Conservation (phyloP, 30 jellyfish, hydroid and myxozoan species). For the Hydractinia echinata region DNA sequence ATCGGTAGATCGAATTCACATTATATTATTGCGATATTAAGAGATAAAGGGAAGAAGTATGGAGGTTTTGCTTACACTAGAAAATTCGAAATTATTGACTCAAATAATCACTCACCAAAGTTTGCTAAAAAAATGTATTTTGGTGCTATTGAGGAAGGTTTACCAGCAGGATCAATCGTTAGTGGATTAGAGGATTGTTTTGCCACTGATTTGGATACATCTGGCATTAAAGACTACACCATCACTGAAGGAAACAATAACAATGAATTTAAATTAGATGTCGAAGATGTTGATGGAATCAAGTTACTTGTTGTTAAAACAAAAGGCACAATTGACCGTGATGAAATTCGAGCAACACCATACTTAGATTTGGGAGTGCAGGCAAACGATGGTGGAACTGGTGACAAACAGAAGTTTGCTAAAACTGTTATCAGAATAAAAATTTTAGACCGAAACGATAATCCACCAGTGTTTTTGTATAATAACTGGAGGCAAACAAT, state of each 20-base stretch:
- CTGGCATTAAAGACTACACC: constrained; percentile 49
- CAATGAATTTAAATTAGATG: constrained; percentile 52
- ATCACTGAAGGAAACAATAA: constrained; percentile 59
- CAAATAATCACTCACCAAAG: constrained; percentile 72
- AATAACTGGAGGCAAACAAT: constrained; percentile 66
- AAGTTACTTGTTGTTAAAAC: constrained; percentile 70
- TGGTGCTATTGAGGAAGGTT: constrained; percentile 78
- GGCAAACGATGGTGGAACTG: constrained; percentile 90
- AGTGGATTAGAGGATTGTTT: constrained; percentile 89
- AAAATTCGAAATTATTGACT: constrained; percentile 48
- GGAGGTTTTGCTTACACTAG: constrained; percentile 72
- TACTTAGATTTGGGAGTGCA: constrained; percentile 51
- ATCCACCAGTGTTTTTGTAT: constrained; percentile 74
- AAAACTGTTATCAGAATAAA: constrained; percentile 44
- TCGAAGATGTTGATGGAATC: constrained; percentile 54
- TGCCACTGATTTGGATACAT: constrained; percentile 86
- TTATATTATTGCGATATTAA: constrained; percentile 47
- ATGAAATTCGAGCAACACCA: constrained; percentile 83
- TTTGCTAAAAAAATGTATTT: constrained; percentile 56
- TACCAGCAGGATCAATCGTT: constrained; percentile 78
- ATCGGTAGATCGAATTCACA: constrained; percentile 53
- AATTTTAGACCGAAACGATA: constrained; percentile 73
- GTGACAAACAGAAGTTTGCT: constrained; percentile 44
- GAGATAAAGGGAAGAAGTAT: constrained; percentile 45
- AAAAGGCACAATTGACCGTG: constrained; percentile 73